A percentile compares a stretch with the other conserved stretches of the same genome.
Evolutionary conservation across 1,140 invertebrate species (phyloP).

Genomic region (Panagrolaimus sp.): DNA sequence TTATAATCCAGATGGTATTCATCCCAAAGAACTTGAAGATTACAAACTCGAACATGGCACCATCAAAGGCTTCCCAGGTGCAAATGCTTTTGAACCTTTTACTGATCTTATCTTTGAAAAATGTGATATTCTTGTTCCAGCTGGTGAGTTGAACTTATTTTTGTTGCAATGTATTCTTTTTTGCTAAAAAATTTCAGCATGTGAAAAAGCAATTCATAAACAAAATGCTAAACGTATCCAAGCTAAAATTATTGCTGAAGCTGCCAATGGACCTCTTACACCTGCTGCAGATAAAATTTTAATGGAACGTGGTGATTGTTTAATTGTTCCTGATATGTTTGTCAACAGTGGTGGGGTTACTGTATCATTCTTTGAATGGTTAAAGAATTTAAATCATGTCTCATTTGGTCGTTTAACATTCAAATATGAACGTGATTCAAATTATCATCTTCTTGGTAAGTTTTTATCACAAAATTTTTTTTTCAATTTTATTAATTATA

Average conservation of each 20-base stretch:
- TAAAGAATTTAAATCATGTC: conserved; percentile 99
- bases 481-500: conserved; percentile 12
- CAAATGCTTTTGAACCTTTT: conserved; percentile 76
- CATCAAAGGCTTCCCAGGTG: conserved; percentile 85
- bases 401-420: conserved; percentile 96
- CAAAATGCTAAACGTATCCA: conserved; percentile 85
- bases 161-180: too few relatives aligned
- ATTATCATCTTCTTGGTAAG: conserved; percentile 88
- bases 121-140: conserved; percentile 95
- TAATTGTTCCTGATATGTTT: conserved; percentile 93
- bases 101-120: conserved; percentile 82
- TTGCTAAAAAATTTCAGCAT: too few relatives aligned
- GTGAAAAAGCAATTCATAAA: conserved; percentile 90
- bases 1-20: conserved; percentile 85
- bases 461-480: conserved; percentile 46
- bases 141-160: too few relatives aligned
- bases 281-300: conserved; percentile 92
- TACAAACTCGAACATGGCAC: conserved; percentile 70
- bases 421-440: conserved; percentile 97
- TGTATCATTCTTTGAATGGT: conserved; percentile 99
- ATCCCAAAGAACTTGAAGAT: conserved; percentile 75
- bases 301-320: conserved; percentile 77
- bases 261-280: conserved; percentile 96
- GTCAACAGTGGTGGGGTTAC: conserved; percentile 98
- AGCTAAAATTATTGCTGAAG: conserved; percentile 93